These are phyloP conservation scores for Drosophila miranda DNA, from an alignment of 1,140 invertebrate species.

Conservation along the genomic window DNA sequence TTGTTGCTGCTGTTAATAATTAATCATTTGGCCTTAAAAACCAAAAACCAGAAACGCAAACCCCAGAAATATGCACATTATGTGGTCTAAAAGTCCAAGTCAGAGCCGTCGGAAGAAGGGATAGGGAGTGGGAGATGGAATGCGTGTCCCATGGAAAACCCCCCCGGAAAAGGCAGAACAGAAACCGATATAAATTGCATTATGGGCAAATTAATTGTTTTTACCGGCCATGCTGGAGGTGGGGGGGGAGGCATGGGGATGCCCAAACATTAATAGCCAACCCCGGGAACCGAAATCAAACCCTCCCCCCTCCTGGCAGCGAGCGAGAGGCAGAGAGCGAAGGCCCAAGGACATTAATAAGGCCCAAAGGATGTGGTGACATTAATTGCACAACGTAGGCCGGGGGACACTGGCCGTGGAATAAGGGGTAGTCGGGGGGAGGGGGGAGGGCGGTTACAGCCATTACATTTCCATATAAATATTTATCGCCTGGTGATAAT, in stretches of 20 bases:
- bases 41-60: conserved; percentile 25
- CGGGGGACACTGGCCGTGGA: background rate
- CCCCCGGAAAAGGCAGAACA: conserved; percentile 23
- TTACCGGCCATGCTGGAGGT: conserved; percentile 53
- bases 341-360: conserved; percentile 75
- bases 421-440: background rate
- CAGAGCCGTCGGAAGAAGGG: conserved; percentile 3
- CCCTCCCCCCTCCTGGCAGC: conserved; percentile 1
- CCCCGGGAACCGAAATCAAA: conserved; percentile 17
- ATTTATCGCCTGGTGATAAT: conserved; percentile 78
- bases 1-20: conserved; percentile 63
- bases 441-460: conserved; percentile 15
- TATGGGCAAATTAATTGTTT: conserved; percentile 79
- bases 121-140: background rate
- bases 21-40: conserved; percentile 76
- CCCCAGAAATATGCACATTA: conserved; percentile 73
- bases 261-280: conserved; percentile 59
- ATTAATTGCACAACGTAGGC: conserved; percentile 69
- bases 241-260: background rate
- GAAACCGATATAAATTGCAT: conserved; percentile 79
- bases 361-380: conserved; percentile 79
- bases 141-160: conserved; percentile 12
- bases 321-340: background rate
- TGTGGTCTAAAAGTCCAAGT: conserved; percentile 44
- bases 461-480: conserved; percentile 80